A percentile compares a stretch with the other conserved stretches of the same genome.
Evolutionary conservation across 2,888 invertebrate species (phyloP).

Genomic region (Epinotia brunnichana): DNA sequence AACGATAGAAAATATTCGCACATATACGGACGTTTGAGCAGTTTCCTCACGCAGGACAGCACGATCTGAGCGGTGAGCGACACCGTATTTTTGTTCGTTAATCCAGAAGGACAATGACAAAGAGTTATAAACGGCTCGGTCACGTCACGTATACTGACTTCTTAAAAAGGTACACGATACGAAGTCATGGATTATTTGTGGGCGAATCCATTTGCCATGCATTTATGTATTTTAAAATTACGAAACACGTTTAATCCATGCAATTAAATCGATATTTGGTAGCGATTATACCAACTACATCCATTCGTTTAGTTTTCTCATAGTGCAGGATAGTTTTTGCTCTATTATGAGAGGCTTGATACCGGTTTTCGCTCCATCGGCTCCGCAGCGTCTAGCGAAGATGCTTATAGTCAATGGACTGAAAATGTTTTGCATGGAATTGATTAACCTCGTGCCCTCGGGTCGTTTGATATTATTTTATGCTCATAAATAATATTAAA

Average conservation of each 20-base stretch:
- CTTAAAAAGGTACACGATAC: slow-evolving; percentile 52
- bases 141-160: slow-evolving; percentile 62
- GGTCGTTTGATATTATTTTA: slow-evolving; percentile 53
- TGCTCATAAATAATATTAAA: slow-evolving; percentile 47
- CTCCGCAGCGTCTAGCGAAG: slow-evolving; percentile 76
- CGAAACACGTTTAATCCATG: neutral
- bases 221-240: slow-evolving; percentile 7
- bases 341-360: slow-evolving; percentile 60
- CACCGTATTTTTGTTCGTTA: slow-evolving; percentile 58
- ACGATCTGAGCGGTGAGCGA: slow-evolving; percentile 48
- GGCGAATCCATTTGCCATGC: slow-evolving; percentile 6
- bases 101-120: slow-evolving; percentile 55
- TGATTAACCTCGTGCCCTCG: slow-evolving; percentile 62
- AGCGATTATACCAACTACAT: neutral
- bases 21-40: slow-evolving; percentile 50
- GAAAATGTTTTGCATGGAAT: slow-evolving; percentile 67
- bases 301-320: neutral
- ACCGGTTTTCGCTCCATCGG: slow-evolving; percentile 74
- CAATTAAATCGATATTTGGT: neutral
- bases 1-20: slow-evolving; percentile 51
- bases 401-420: slow-evolving; percentile 69
- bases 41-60: slow-evolving; percentile 63
- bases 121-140: slow-evolving; percentile 54
- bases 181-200: slow-evolving; percentile 51
- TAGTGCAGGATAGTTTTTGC: slow-evolving; percentile 57